phyloP scores from a whole-genome alignment of 2,113 vertebrate species.

The Antechinus flavipes region DNA sequence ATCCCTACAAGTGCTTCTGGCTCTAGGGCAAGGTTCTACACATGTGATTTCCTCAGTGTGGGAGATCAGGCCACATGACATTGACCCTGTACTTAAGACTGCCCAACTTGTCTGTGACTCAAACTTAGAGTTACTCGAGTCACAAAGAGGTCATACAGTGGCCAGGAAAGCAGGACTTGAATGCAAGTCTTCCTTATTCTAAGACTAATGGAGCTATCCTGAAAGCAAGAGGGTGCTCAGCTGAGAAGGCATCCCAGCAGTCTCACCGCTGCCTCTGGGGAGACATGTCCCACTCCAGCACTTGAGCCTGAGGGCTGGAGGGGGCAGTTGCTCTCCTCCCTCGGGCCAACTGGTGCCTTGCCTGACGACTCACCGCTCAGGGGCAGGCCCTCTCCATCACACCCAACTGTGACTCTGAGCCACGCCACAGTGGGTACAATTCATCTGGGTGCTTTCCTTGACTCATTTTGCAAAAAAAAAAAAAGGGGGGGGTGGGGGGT shows the following conservation, averaged over 20 bases:
- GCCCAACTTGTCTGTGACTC: neutral
- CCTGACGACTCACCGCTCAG: neutral
- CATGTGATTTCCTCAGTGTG: neutral
- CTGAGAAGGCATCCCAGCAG: neutral
- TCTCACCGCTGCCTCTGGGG: neutral
- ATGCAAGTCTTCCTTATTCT: neutral
- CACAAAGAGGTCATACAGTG: neutral
- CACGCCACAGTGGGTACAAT: neutral
- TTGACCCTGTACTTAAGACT: neutral
- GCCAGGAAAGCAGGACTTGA: neutral
- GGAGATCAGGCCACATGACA: neutral
- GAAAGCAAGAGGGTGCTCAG: neutral
- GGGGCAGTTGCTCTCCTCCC: too few species aligned
- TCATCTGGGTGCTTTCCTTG: neutral
- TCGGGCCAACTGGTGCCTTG: neutral
- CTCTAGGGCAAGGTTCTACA: neutral
- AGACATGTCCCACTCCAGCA: too few species aligned
- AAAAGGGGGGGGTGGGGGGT: neutral
- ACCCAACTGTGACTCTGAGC: neutral
- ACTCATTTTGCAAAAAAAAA: neutral
- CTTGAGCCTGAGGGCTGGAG: accelerated
- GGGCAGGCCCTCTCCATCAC: neutral
- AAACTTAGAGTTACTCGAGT: neutral
- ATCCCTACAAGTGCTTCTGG: neutral
- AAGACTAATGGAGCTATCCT: neutral